Evolutionary conservation across 1,140 invertebrate species (phyloP), one percentile per base, ranked within the genome.

Genomic region (Drosophila pruinosa): DNA sequence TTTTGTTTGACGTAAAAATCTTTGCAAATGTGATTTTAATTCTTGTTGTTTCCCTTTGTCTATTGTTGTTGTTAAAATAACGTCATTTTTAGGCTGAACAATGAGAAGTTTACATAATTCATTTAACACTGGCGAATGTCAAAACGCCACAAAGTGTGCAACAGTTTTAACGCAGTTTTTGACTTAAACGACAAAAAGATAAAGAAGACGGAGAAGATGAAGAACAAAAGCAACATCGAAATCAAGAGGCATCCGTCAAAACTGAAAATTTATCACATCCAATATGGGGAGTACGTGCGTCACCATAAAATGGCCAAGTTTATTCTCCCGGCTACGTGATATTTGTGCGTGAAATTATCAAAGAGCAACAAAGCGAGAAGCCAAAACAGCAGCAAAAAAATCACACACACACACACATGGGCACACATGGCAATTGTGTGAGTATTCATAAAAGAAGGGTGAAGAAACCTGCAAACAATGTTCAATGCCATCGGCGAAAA

Each of bases 331-430:
- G 54, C 68, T 86, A 85, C 81, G 81, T 85, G 81, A 85, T 85
- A 85, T 85, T 85, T 85, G 77, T 76, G 64, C 82, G 81, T 75
- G 62, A 85, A 85, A 86, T 86, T 71, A 86, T 88, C 74, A 72
- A 78, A 85, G 64, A 72, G 68, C 52, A 52, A 50, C 41, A 67
- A 50, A 65, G 62, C 38, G 34, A 58, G 58, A 53, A 52, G 47
- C 45, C 26, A 71, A 58, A 50, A 24, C 4, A 53, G 17, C 34
- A 53, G 10, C 22, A 36, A 67, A 43, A 22, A 54, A 68, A 48
- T 22, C 61, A 14, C 57, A 31, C 48, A 64, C 17, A 43, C 52
- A 34, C 14, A 26, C 26, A 12, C 38, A 52, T n/a, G n/a, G n/a
- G 15, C 10, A 41, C 21, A 52, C 10, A 43, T 26, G 6, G 28